These are phyloP conservation scores for Rhagonycha lutea DNA, from an alignment of 2,888 invertebrate species.

Conservation along the genomic window DNA sequence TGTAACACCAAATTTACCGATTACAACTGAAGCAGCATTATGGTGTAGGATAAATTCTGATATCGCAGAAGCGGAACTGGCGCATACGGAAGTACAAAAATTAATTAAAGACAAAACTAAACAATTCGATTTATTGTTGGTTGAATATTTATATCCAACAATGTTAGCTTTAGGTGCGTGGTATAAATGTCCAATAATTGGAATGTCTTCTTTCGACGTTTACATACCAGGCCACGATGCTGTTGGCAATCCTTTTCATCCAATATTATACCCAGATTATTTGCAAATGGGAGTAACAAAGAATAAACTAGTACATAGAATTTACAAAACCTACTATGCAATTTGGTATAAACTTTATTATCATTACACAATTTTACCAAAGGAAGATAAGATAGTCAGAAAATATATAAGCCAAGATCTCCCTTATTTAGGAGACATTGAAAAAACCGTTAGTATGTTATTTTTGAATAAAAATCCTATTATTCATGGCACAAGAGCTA, in stretches of 20 bases:
- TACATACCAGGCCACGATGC: slow-evolving; percentile 40
- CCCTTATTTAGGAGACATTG: slow-evolving; percentile 46
- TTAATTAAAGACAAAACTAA: slow-evolving; percentile 42
- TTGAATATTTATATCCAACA: slow-evolving; percentile 43
- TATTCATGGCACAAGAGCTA: slow-evolving; percentile 44
- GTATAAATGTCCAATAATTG: slow-evolving; percentile 47
- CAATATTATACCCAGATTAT: slow-evolving; percentile 46
- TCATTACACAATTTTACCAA: slow-evolving; percentile 37
- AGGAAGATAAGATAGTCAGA: slow-evolving; percentile 40
- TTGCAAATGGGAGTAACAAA: neutral
- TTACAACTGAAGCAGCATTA: neutral
- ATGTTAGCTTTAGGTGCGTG: slow-evolving; percentile 43
- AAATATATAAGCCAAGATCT: slow-evolving; percentile 48
- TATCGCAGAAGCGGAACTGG: slow-evolving; percentile 3
- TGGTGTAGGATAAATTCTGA: neutral
- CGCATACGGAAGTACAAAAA: slow-evolving; percentile 40
- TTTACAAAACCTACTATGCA: slow-evolving; percentile 40
- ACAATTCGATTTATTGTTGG: slow-evolving; percentile 46
- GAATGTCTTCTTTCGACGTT: slow-evolving; percentile 44
- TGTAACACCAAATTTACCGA: neutral
- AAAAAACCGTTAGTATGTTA: slow-evolving; percentile 45
- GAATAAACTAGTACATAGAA: slow-evolving; percentile 17
- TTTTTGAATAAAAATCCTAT: slow-evolving; percentile 47
- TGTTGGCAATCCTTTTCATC: slow-evolving; percentile 46
- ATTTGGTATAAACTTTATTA: slow-evolving; percentile 39